Conservation (phyloP, 1,140 invertebrate genomes). For the Drosophila truncata region DNA sequence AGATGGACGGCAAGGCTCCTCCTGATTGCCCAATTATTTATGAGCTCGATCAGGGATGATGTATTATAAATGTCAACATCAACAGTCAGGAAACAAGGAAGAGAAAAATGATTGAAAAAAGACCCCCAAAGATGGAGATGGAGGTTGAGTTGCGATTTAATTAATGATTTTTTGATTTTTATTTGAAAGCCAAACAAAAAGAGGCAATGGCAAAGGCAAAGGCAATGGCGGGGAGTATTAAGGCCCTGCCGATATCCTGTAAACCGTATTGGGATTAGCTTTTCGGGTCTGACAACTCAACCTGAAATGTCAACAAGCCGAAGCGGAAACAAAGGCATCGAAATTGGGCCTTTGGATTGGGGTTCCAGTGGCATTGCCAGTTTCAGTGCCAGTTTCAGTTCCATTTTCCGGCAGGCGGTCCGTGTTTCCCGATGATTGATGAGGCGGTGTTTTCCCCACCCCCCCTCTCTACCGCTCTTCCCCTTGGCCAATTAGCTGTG, state of each 20-base stretch:
- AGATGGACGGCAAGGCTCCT: constrained; percentile 12
- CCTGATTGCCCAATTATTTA: constrained; percentile 57
- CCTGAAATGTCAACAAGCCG: constrained; percentile 49
- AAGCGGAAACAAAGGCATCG: constrained; percentile 18
- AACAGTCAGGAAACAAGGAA: constrained; percentile 11
- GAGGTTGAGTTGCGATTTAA: constrained; percentile 45
- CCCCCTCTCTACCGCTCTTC: not conserved
- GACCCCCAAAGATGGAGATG: not conserved
- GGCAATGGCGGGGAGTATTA: not conserved
- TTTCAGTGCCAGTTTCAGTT: constrained; percentile 12
- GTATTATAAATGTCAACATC: constrained; percentile 67
- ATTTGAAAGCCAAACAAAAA: constrained; percentile 48
- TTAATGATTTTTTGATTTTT: constrained; percentile 73
- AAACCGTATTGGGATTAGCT: constrained; percentile 6
- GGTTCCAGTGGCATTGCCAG: not conserved
- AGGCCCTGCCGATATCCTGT: not conserved
- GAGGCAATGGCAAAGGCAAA: not conserved
- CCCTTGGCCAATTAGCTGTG: constrained; percentile 54
- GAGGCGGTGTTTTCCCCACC: constrained; percentile 11
- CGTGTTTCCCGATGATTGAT: constrained; percentile 54
- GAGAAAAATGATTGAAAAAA: not conserved
- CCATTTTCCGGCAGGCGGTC: constrained; percentile 28
- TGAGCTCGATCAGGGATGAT: constrained; percentile 50
- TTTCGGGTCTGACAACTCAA: constrained; percentile 34
- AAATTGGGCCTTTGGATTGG: not conserved